A percentile compares a stretch with the other conserved stretches of the same genome.
These are phyloP conservation scores for Sebastes variabilis DNA, from an alignment of 2,797 vertebrate species.

Conservation along the genomic window DNA sequence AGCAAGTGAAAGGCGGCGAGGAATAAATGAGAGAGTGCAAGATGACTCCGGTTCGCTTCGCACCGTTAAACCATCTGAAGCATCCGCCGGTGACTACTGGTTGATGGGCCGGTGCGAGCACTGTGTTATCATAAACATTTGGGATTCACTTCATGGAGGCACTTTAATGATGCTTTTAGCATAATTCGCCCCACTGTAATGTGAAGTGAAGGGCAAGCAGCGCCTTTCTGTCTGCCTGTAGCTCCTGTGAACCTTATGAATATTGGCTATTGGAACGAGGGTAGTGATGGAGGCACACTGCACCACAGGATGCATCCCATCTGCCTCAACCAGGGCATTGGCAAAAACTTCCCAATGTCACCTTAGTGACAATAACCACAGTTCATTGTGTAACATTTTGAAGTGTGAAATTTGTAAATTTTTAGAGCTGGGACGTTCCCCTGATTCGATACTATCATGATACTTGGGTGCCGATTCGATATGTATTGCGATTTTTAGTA, in stretches of 20 bases:
- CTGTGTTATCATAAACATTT: constrained; percentile 71
- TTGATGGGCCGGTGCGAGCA: constrained; percentile 53
- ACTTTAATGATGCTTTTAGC: constrained; percentile 76
- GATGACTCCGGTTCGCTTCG: constrained; percentile 39
- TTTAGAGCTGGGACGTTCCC: no score
- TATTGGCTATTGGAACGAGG: constrained; percentile 35
- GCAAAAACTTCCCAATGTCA: background rate
- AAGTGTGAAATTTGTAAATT: background rate
- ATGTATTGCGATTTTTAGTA: no score
- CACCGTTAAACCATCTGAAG: constrained; percentile 56
- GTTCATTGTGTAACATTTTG: background rate
- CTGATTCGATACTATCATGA: no score
- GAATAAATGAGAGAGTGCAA: constrained; percentile 41
- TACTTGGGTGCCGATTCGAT: no score
- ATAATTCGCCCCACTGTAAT: constrained; percentile 61
- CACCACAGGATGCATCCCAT: background rate
- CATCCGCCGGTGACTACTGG: constrained; percentile 48
- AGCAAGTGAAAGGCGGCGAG: constrained; percentile 41
- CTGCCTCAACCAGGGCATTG: background rate
- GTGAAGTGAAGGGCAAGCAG: constrained; percentile 67
- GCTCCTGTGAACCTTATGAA: constrained; percentile 47
- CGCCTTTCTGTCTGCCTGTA: constrained; percentile 53
- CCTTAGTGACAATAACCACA: background rate
- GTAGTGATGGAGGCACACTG: constrained; percentile 2
- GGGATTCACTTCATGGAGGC: constrained; percentile 69